Evolutionary conservation across 2,797 vertebrate species (phyloP).

Genomic region (Gallinago stenura): DNA sequence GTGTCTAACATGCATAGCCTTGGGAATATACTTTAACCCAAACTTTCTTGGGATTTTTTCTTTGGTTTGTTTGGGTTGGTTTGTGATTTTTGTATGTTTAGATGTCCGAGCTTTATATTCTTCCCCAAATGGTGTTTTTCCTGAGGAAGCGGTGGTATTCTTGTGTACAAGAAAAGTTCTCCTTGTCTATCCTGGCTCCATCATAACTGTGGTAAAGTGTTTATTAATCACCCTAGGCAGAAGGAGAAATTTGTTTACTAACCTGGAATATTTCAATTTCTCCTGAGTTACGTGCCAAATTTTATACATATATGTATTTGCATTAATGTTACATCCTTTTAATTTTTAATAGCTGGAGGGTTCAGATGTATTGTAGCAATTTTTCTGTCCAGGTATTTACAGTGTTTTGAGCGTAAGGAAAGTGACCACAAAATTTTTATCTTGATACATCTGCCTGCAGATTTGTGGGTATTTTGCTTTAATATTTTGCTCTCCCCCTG

Average conservation of each 20-base stretch:
- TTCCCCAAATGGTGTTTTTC: background rate
- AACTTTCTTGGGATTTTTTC: accelerated
- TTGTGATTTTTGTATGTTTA: background rate
- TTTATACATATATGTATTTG: background rate
- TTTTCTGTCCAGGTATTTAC: background rate
- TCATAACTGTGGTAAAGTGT: background rate
- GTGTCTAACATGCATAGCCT: accelerated
- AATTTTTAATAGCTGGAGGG: background rate
- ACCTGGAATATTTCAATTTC: background rate
- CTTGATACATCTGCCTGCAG: background rate
- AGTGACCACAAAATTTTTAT: background rate
- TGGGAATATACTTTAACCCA: background rate
- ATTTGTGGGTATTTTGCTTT: background rate
- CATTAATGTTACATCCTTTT: background rate
- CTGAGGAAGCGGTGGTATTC: background rate
- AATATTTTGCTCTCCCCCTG: background rate
- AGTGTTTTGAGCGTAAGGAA: background rate
- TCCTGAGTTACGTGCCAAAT: background rate
- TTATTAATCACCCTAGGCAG: background rate
- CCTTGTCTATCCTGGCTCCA: background rate
- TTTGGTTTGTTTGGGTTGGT: background rate
- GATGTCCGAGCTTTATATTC: background rate
- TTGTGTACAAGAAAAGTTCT: too few relatives aligned
- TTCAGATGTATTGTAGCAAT: background rate
- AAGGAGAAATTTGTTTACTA: background rate